These are phyloP conservation scores for Oplegnathus fasciatus DNA, from an alignment of 2,113 vertebrate species.

Conservation along the genomic window DNA sequence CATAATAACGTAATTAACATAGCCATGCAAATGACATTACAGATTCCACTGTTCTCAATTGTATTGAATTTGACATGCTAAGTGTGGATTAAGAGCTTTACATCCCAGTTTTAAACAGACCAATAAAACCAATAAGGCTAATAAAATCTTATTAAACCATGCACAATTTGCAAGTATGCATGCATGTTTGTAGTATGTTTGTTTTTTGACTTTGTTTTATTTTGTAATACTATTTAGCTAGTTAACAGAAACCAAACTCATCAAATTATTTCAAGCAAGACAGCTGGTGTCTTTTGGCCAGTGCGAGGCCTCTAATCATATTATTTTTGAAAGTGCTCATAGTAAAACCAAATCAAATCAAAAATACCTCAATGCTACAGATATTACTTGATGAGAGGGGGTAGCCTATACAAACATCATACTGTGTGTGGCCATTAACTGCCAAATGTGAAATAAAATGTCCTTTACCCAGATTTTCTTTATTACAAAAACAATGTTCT, in stretches of 20 bases:
- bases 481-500: too few species aligned
- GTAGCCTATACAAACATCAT: not conserved
- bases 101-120: not conserved
- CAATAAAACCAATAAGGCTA: not conserved
- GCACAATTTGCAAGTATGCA: too few species aligned
- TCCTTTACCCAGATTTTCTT: not conserved
- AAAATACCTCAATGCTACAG: not conserved
- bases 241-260: not conserved
- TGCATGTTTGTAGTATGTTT: too few species aligned
- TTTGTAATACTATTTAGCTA: not conserved
- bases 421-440: not conserved
- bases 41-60: not conserved
- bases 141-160: not conserved
- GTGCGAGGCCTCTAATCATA: not conserved
- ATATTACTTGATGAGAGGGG: not conserved
- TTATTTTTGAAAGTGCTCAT: not conserved
- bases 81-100: slow-evolving; percentile 12
- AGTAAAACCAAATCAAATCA: not conserved
- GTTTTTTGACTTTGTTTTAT: not conserved
- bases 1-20: not conserved
- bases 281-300: not conserved
- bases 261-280: not conserved
- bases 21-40: not conserved
- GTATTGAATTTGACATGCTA: not conserved
- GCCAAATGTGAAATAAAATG: not conserved